Conservation (phyloP, 2,888 invertebrate species). For the Agrochola macilenta region DNA sequence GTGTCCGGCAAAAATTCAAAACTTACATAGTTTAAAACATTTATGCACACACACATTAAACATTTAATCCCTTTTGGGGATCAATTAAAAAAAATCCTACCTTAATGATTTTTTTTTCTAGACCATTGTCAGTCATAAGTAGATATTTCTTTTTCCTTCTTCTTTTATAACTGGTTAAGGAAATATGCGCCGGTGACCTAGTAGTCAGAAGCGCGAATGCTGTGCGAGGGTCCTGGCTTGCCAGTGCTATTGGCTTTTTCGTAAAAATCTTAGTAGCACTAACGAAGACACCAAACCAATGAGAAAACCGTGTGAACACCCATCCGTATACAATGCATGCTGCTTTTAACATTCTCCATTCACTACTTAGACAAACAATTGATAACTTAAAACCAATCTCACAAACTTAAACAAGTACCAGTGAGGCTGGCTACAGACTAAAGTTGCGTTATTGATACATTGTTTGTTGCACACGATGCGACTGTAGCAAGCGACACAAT, state of each 20-base stretch:
- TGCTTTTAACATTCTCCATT: neutral
- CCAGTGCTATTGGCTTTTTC: neutral
- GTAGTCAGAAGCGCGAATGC: neutral
- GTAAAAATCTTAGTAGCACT: neutral
- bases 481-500: slow-evolving; percentile 42
- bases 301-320: neutral
- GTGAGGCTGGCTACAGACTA: slow-evolving; percentile 43
- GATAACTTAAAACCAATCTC: neutral
- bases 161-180: neutral
- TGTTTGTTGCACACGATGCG: slow-evolving; percentile 45
- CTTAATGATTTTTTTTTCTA: too few relatives aligned
- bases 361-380: neutral
- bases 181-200: neutral
- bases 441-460: slow-evolving; percentile 59
- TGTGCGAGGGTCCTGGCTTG: neutral
- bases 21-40: neutral
- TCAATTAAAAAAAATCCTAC: too few relatives aligned
- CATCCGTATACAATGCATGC: neutral
- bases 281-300: neutral
- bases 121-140: too few relatives aligned
- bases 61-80: too few relatives aligned
- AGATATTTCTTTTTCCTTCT: too few relatives aligned
- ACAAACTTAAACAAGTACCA: slow-evolving; percentile 20
- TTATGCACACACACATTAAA: too few relatives aligned
- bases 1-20: neutral